Conservation (phyloP, 2,888 invertebrate species). For the Ochropleura leucogaster region DNA sequence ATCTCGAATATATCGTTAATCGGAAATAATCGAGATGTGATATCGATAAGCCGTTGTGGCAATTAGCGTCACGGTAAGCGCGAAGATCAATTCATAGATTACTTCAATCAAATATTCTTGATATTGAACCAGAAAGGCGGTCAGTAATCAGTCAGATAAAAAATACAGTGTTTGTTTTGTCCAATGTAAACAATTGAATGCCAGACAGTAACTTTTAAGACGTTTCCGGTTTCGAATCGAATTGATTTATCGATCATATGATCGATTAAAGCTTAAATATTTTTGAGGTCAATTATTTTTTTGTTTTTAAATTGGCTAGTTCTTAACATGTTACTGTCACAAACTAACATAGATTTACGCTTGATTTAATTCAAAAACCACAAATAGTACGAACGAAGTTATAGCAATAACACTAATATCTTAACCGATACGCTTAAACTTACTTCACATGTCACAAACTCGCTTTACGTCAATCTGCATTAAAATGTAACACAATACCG, state of each 20-base stretch:
- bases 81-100: slow-evolving; percentile 79
- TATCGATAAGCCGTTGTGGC: slow-evolving; percentile 79
- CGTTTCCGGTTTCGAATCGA: slow-evolving; percentile 52
- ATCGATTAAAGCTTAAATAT: slow-evolving; percentile 28
- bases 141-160: slow-evolving; percentile 40
- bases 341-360: slow-evolving; percentile 26
- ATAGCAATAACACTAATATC: slow-evolving; percentile 61
- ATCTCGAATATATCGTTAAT: slow-evolving; percentile 72
- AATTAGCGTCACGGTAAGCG: slow-evolving; percentile 85
- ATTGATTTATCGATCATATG: slow-evolving; percentile 55
- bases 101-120: slow-evolving; percentile 79
- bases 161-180: slow-evolving; percentile 53
- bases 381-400: slow-evolving; percentile 30
- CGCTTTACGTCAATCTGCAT: slow-evolving; percentile 59
- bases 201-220: slow-evolving; percentile 48
- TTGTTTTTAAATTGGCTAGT: neutral
- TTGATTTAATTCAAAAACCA: slow-evolving; percentile 35
- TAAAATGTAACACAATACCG: slow-evolving; percentile 66
- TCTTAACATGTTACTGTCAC: neutral
- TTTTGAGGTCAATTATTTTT: slow-evolving; percentile 41
- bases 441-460: slow-evolving; percentile 65
- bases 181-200: slow-evolving; percentile 59
- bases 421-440: slow-evolving; percentile 47
- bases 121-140: slow-evolving; percentile 68
- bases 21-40: slow-evolving; percentile 66